Percentiles rank a stretch among this genome's conserved stretches.
Evolutionary conservation across 53 echinoderm and acorn worm genomes (phyloP).

Genomic region (Stichopus horrens): DNA sequence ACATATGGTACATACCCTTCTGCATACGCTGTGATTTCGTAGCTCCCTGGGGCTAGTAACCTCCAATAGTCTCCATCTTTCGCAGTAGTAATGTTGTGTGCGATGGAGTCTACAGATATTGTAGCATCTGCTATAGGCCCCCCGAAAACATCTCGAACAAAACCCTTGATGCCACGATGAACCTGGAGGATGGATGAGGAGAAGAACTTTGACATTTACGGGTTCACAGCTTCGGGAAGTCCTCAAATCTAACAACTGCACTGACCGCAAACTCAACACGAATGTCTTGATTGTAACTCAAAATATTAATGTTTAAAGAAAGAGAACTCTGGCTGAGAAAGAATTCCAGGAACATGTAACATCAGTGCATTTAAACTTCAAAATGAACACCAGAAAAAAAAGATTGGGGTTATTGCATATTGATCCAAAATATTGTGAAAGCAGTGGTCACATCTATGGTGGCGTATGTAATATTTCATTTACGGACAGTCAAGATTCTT

Average conservation of each 20-base stretch:
- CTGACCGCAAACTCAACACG: no score
- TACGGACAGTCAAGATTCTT: no score
- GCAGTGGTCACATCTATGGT: no score
- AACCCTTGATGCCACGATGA: constrained; percentile 85
- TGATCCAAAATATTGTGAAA: no score
- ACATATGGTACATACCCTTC: constrained; percentile 68
- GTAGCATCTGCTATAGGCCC: constrained; percentile 70
- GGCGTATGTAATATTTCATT: no score
- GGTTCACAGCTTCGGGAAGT: not conserved
- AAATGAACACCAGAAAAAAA: no score
- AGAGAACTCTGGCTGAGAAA: no score
- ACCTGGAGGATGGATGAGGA: constrained; percentile 47
- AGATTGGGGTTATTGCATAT: no score
- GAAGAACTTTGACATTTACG: not conserved
- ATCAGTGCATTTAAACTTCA: no score
- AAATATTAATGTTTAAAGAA: no score
- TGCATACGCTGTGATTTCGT: constrained; percentile 72
- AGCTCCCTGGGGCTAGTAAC: constrained; percentile 69
- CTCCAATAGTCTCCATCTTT: constrained; percentile 91
- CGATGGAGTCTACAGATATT: constrained; percentile 74
- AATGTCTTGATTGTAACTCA: no score
- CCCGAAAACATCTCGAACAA: constrained; percentile 63
- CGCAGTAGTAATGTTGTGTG: constrained; percentile 80
- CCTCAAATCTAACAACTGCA: not conserved
- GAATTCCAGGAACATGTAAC: no score